Base-by-base conservation (phyloP, 2,797 vertebrate species). In the Nannoperca obscura region DNA sequence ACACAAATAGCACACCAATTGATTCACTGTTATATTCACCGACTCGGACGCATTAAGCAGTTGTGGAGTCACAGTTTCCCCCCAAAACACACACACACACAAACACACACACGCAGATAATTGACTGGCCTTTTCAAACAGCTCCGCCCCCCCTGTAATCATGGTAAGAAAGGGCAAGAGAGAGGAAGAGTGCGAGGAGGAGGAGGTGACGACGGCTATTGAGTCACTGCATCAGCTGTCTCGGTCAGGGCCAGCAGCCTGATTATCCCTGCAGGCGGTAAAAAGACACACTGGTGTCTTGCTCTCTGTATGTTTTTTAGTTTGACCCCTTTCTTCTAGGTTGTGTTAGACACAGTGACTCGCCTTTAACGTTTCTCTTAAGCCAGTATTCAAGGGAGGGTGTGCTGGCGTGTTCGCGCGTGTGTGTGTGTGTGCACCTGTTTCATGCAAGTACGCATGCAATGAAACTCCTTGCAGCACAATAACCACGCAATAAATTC, bases 161-260 rank as follows among this genome's bases (percentile, higher is more conserved):
- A 89, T 93, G 95, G 81, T 78, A 85, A 87, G 69, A 91, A 88
- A 86, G 86, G 71, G 71, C 72, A 78, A 81, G 46, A 81, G 80
- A 44, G 65, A 81, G 74, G 85, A 83, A 70, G 72, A 82, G 74
- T 74, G 76, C 1, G 58, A 80, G 59, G 77, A 82, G 44, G 79
- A 68, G 46, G 81, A 63, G 72, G 46, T 55, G 74, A 81, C 76
- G 73, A 78, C 42, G 19, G 78, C 78, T 75, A 76, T 88, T 97
- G 96, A 86, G 96, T 97, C 91, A 96, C 96, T 91, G 83, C 97
- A 88, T 87, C 95, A 95, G 97, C 98, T 98, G 87, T 96, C 92
- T 82, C 94, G 96, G 71, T 93, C 94, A 92, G 96, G 97, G 84
- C 90, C 91, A 81, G 92, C 92, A 90, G 87, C 55, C 73, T 87